Evolutionary conservation across 2,113 vertebrate species (phyloP).

Genomic region (Gorilla gorilla): DNA sequence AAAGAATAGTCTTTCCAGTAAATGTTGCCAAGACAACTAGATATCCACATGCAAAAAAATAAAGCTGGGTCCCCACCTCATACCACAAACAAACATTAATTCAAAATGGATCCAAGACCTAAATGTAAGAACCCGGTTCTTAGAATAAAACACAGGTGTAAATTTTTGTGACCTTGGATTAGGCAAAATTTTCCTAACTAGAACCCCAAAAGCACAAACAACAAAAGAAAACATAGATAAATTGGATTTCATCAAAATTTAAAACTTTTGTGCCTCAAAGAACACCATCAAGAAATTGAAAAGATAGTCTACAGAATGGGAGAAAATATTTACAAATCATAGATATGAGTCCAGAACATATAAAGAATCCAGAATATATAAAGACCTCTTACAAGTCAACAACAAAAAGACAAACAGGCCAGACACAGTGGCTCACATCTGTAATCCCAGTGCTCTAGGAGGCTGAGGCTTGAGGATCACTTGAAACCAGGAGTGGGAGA

Average conservation of each 20-base stretch:
- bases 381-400: not conserved
- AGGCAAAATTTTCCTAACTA: not conserved
- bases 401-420: not conserved
- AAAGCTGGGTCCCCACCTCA: not conserved
- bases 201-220: not conserved
- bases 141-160: not conserved
- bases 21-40: not conserved
- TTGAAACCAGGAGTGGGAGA: too few species aligned
- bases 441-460: not conserved
- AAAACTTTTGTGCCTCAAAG: not conserved
- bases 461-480: too few species aligned
- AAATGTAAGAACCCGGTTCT: not conserved
- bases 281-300: not conserved
- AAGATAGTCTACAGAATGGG: not conserved
- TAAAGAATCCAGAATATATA: not conserved
- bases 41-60: not conserved
- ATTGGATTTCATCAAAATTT: not conserved
- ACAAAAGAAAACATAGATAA: not conserved
- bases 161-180: not conserved
- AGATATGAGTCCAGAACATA: not conserved
- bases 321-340: not conserved
- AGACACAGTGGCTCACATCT: not conserved
- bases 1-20: not conserved
- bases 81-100: not conserved
- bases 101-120: not conserved